Percentiles rank a stretch among this genome's conserved stretches.
Evolutionary conservation across 2,113 vertebrate species (phyloP).

Genomic region (Arothron firmamentum): DNA sequence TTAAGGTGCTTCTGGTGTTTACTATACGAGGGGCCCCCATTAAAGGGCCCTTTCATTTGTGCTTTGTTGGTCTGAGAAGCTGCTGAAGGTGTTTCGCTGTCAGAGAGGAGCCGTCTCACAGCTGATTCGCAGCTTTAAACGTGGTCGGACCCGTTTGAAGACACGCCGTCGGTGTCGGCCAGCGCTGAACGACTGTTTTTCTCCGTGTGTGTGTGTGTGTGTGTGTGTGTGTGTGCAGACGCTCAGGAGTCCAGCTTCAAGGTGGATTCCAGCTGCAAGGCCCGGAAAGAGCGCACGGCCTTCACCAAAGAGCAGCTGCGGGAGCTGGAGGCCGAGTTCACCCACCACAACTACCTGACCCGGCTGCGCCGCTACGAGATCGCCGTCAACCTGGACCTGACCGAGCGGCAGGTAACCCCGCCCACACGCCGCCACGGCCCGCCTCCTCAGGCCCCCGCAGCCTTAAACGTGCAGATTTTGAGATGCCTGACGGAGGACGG

Average conservation of each 20-base stretch:
- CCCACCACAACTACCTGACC: conserved; percentile 96
- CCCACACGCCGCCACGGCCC: too few relatives aligned
- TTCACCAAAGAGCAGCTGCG: conserved; percentile 96
- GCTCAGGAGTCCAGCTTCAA: conserved; percentile 75
- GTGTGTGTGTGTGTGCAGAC: conserved; percentile 68
- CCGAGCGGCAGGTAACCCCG: conserved; percentile 96
- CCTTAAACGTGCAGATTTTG: background rate
- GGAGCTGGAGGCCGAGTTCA: conserved; percentile 93
- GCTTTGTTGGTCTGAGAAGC: conserved; percentile 48
- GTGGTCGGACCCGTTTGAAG: too few relatives aligned
- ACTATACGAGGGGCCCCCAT: conserved; percentile 53
- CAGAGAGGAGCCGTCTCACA: conserved; percentile 22
- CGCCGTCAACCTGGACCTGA: conserved; percentile 95
- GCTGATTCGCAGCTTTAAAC: background rate
- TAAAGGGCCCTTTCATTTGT: conserved; percentile 45
- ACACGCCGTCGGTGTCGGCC: background rate
- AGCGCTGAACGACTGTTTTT: background rate
- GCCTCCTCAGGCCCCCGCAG: too few relatives aligned
- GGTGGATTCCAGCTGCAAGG: conserved; percentile 81
- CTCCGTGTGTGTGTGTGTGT: conserved; percentile 16
- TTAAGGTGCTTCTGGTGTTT: conserved; percentile 54
- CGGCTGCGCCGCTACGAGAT: conserved; percentile 95
- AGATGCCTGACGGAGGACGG: too few relatives aligned
- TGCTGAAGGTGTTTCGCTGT: conserved; percentile 2
- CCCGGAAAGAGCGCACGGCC: conserved; percentile 91